Evolutionary conservation across 2,797 vertebrate genomes (phyloP).

Genomic region (Psittacula echo): DNA sequence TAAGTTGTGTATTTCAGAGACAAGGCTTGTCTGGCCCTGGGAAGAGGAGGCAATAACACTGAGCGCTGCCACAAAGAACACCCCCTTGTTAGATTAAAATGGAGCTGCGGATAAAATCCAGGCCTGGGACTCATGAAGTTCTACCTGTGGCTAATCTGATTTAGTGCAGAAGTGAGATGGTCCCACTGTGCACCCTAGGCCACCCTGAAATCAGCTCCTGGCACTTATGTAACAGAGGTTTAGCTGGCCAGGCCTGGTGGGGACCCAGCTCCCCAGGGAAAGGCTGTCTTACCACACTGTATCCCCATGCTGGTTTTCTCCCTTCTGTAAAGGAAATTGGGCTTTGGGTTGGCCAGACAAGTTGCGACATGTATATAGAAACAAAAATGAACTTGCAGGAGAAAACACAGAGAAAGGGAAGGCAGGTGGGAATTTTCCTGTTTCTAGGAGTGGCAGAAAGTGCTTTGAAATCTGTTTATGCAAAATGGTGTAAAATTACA

Average conservation of each 20-base stretch:
- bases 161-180: background rate
- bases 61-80: background rate
- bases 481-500: conserved; percentile 32
- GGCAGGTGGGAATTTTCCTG: conserved; percentile 23
- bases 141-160: background rate
- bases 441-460: conserved; percentile 31
- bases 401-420: background rate
- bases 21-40: conserved; percentile 74
- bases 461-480: conserved; percentile 27
- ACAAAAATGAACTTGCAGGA: conserved; percentile 23
- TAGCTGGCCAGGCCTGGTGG: background rate
- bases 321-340: background rate
- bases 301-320: background rate
- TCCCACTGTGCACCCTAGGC: fast-evolving
- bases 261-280: background rate
- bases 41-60: background rate
- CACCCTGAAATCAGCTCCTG: background rate
- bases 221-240: background rate
- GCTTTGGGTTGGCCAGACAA: background rate
- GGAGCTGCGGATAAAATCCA: background rate
- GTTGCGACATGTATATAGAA: background rate
- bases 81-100: fast-evolving
- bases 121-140: background rate
- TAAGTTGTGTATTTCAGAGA: conserved; percentile 66
- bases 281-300: fast-evolving